Percentiles rank a stretch among this genome's conserved stretches.
phyloP scores from a whole-genome alignment of 2,888 invertebrate genomes.

The Clistopyga incitator region DNA sequence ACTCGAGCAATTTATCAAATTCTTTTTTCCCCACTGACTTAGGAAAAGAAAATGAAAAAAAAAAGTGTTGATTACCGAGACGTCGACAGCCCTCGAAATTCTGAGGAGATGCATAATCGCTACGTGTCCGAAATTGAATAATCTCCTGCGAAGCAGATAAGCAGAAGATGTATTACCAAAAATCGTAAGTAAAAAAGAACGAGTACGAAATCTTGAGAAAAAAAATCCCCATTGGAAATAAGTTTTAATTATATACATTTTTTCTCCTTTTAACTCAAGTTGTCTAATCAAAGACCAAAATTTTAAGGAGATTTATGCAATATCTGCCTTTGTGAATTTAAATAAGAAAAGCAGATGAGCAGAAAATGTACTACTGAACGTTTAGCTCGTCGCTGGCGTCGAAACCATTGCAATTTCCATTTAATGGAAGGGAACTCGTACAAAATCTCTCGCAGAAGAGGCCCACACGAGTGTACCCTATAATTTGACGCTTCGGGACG shows the following conservation, averaged over 20 bases:
- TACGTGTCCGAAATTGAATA: neutral
- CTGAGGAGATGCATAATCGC: neutral
- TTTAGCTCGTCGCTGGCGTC: neutral
- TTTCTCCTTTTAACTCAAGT: too few relatives aligned
- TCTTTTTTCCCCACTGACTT: neutral
- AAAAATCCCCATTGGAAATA: too few relatives aligned
- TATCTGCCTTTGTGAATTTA: too few relatives aligned
- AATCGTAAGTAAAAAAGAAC: too few relatives aligned
- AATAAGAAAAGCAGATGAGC: neutral
- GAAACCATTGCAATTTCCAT: slow-evolving; percentile 5
- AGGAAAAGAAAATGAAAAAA: neutral
- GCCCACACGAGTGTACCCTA: neutral
- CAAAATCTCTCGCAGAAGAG: neutral
- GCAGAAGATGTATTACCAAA: neutral
- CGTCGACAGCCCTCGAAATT: neutral
- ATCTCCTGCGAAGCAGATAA: neutral
- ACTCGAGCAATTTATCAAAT: neutral
- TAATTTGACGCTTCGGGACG: slow-evolving; percentile 27
- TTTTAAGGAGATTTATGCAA: too few relatives aligned
- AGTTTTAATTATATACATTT: too few relatives aligned
- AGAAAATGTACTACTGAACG: neutral
- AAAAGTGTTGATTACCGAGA: neutral
- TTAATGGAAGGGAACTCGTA: neutral
- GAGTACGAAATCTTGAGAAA: too few relatives aligned
- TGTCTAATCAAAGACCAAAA: too few relatives aligned